Evolutionary conservation across 2,113 vertebrate genomes (phyloP), one percentile per base, ranked within the genome.

Genomic region (Clarias magur): DNA sequence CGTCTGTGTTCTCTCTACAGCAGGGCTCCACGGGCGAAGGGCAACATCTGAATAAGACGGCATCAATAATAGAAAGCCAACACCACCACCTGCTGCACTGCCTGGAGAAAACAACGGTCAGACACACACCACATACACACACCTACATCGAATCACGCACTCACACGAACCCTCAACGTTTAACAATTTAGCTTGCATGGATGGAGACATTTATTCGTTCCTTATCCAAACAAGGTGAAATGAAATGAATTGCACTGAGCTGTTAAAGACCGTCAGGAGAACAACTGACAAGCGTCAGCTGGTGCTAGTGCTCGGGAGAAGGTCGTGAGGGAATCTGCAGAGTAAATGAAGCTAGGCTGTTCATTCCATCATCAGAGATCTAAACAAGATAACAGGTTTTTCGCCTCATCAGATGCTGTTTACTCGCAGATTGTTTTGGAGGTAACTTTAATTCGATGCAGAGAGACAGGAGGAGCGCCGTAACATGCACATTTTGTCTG

Each of bases 51-150:
- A 96, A 91, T 87, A 99, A 98, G 95, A 93, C 96, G 88, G 95
- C 96, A 25, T 99, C 98, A 5, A 91, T 99, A 83, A 95, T 99
- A 25, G 98, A 99, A 91, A 99, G 97, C 93, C 98, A 99, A 95
- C 98, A 99, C 91, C 98, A 99, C 92, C 98, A 99, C 93, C 97
- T 99, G 94, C 97, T 99, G 95, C 97, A 98, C 94, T 99, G 98
- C 93, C 93, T 99, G 94, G 98, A 99, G 91, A 99, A 99, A 95
- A 99, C 98, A 94, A 99, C 98, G 53, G 98, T 99, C 94, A 98
- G 97, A 96, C 85, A n/a, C 27, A 65, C 42, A 56, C 48, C 48
- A 42, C 21, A 48, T 59, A 62, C 42, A 73, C 17, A 85, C 63
- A 70, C 48, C 38, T 82, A 85, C 42, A 48, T 76, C 78, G n/a